Base-by-base conservation (phyloP, 2,888 invertebrate genomes). In the Empis stercorea region DNA sequence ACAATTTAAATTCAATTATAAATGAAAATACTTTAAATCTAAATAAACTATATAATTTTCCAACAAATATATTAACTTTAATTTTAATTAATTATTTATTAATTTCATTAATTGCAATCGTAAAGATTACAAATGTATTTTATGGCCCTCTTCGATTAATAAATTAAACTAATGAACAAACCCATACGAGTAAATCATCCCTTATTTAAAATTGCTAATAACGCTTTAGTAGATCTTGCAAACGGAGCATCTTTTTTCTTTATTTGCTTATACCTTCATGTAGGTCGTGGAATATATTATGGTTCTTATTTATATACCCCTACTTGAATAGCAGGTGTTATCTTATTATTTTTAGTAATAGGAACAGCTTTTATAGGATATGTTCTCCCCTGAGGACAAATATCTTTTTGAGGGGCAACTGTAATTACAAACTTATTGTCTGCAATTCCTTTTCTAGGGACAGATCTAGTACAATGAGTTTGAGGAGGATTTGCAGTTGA, bases 321-420 rank as follows among this genome's bases (percentile, higher is more conserved):
- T 53, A 78, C 80, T 0, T 86, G 85, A 81, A 61, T 73, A 58
- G 56, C 75, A 1, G 84, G 84, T 45, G 70, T 80, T 44, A 68
- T 79, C 50, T 75, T 86, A 62, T 64, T 84, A 67, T 75, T 86
- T 57, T 45, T 79, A 63, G 65, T 76, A 52, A 86, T 86, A 76
- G 78, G 68, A 60, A 80, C 82, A 43, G 82, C 82, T 17, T 87
- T 87, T 65, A 70, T 85, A 73, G 85, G 84, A 0, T 87, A 87
- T 72, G 81, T 85, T 0, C 53, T 84, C 59, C 83, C 83, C 1
- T 84, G 84, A 68, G 84, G 84, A 9, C 84, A 86, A 80, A 86
- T 86, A 76, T 84, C 83, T 2, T 85, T 81, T 64, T 85, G 84
- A 75, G 83, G 82, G 2, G 83, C 84, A 0, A 84, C 83, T 36